phyloP scores from a whole-genome alignment of 2,888 invertebrate species.

The Pilophorus perplexus region DNA sequence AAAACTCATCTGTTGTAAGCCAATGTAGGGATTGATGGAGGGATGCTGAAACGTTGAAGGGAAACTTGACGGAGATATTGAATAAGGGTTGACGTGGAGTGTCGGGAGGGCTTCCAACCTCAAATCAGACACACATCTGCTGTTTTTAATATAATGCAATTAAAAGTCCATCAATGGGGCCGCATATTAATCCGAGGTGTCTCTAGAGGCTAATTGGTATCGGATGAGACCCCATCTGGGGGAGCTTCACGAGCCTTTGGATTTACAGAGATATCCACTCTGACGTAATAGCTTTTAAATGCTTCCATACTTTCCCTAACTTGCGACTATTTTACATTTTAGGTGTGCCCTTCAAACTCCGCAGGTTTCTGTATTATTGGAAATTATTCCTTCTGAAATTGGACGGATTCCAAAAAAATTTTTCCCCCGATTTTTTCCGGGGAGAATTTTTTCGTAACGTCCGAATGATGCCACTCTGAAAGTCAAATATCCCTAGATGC shows the following conservation, averaged over 20 bases:
- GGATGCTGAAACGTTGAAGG: no score
- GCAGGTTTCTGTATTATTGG: conserved; percentile 9
- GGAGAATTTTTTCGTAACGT: no score
- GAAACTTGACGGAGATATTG: no score
- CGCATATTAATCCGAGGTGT: conserved; percentile 41
- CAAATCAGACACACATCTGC: conserved; percentile 42
- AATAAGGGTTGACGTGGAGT: no score
- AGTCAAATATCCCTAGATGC: no score
- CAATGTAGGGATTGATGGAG: no score
- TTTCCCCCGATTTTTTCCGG: no score
- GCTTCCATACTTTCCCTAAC: conserved; percentile 1
- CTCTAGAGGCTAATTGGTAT: conserved; percentile 42
- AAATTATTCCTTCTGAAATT: neutral
- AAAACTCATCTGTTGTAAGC: no score
- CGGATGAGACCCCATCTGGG: conserved; percentile 40
- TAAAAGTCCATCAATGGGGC: conserved; percentile 44
- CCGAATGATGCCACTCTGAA: no score
- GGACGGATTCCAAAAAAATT: no score
- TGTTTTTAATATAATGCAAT: conserved; percentile 46
- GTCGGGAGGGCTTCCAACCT: no score
- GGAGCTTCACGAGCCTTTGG: conserved; percentile 32
- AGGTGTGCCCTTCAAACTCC: conserved; percentile 1
- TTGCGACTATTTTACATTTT: conserved; percentile 35
- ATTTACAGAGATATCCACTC: conserved; percentile 42
- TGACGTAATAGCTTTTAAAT: conserved; percentile 36